A percentile compares a stretch with the other conserved stretches of the same genome.
phyloP scores from a whole-genome alignment of 1,140 invertebrate genomes.

The Phenacoccus solenopsis region DNA sequence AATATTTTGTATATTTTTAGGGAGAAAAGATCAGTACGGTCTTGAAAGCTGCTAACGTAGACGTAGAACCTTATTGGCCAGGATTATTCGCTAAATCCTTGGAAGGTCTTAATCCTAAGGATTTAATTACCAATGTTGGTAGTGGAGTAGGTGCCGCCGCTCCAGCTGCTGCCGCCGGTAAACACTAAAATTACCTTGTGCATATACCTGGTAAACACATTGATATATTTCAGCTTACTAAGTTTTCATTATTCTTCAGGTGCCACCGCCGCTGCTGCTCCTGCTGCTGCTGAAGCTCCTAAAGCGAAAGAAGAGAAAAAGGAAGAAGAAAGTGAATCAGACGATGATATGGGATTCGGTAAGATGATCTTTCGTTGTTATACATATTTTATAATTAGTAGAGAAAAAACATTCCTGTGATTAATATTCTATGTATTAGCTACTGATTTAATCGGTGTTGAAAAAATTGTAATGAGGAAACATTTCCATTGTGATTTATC shows the following conservation, averaged over 20 bases:
- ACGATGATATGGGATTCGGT: slow-evolving; percentile 95
- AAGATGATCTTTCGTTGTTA: slow-evolving; percentile 28
- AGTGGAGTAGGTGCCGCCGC: slow-evolving; percentile 77
- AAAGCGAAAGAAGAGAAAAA: slow-evolving; percentile 74
- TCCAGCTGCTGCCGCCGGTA: slow-evolving; percentile 50
- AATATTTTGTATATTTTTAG: slow-evolving; percentile 42
- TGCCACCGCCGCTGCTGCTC: slow-evolving; percentile 52
- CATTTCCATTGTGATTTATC: background rate
- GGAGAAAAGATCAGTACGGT: slow-evolving; percentile 96
- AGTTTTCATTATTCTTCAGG: slow-evolving; percentile 40
- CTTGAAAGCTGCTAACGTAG: slow-evolving; percentile 89
- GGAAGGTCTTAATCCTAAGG: slow-evolving; percentile 86
- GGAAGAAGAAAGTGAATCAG: slow-evolving; percentile 66
- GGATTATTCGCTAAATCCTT: slow-evolving; percentile 94
- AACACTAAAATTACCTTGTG: slow-evolving; percentile 37
- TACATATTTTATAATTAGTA: slow-evolving; percentile 8
- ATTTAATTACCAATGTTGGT: slow-evolving; percentile 88
- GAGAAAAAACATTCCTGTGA: background rate
- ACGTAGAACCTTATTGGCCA: slow-evolving; percentile 98
- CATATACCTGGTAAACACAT: no score
- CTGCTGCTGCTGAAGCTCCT: slow-evolving; percentile 53
- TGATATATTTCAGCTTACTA: no score
- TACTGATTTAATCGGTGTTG: background rate
- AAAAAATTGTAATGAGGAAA: background rate
- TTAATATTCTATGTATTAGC: background rate